Percentiles rank a stretch among this genome's conserved stretches.
Evolutionary conservation across 37 sponge, comb jelly and placozoan genomes (phyloP).

Genomic region (Spongilla lacustris): DNA sequence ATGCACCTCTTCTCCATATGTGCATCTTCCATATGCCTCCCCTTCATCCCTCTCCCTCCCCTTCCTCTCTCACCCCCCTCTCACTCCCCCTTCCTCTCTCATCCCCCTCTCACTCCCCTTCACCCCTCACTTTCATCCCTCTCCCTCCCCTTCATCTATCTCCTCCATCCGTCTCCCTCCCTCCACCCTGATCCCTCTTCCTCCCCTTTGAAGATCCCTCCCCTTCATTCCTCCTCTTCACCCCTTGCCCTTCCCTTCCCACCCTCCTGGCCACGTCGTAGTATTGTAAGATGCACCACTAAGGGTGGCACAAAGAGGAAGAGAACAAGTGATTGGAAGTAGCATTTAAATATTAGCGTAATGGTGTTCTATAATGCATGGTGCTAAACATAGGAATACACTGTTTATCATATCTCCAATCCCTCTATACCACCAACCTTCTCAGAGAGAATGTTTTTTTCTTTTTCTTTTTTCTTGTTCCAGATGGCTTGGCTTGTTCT

Average conservation of each 20-base stretch:
- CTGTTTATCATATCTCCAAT: too few species aligned
- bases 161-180: background rate
- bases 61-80: background rate
- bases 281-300: too few species aligned
- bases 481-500: constrained; percentile 93
- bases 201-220: too few species aligned
- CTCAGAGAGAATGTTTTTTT: too few species aligned
- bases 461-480: constrained; percentile 2
- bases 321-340: constrained; percentile 84
- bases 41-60: background rate
- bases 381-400: too few species aligned
- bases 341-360: too few species aligned
- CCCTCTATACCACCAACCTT: too few species aligned
- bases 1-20: constrained; percentile 19
- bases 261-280: too few species aligned
- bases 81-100: background rate
- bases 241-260: constrained; percentile 6
- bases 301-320: too few species aligned
- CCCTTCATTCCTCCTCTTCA: background rate
- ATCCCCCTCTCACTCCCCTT: too few species aligned
- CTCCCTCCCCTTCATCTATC: background rate
- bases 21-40: background rate
- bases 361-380: too few species aligned
- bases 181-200: background rate
- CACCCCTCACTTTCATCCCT: background rate